Base-by-base conservation (phyloP, 2,888 invertebrate genomes). In the Cerceris rybyensis region DNA sequence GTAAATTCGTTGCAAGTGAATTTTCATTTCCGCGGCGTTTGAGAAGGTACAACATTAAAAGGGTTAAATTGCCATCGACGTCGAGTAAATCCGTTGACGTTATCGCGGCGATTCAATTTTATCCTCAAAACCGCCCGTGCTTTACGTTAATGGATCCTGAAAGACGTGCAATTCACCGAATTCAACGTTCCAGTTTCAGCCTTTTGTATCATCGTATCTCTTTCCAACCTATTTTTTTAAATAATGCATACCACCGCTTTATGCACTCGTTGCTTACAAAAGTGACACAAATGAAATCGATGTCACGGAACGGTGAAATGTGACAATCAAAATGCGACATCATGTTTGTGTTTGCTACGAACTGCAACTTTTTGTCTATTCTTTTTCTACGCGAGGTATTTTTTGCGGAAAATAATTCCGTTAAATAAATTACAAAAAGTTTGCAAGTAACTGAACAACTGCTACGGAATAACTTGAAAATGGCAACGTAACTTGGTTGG, bases 61-160 rank as follows among this genome's bases (percentile, higher is more conserved):
- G 70, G 59, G 67, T 70, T 70, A 75, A 78, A 78, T 82, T 67
- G 78, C 54, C 57, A 63, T 65, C 55, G 58, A 46, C 70, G 67
- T 69, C 64, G 75, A 81, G 72, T 54, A 70, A 75, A 63, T 67
- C 61, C 59, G 63, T 72, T 54, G 49, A 28, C 73, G 70, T 70
- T 75, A 74, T 63, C 69, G 54, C 55, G 68, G 63, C 70, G 61
- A 82, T 83, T 74, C 76, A 74, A 82, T 82, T 77, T 80, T 68
- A 50, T 57, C 75, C 60, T 78, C 80, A 66, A 80, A 80, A 74
- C 64, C 58, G 55, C 41, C 52, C 55, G 43, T 43, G 57, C 28
- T 60, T 65, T 39, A 57, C 58, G 65, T 75, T 78, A 82, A 82
- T 80, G 78, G 80, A 73, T 49, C 64, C 61, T 70, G 75, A 80